Base-by-base conservation (phyloP, 2,888 invertebrate genomes). In the Perdita meconis region DNA sequence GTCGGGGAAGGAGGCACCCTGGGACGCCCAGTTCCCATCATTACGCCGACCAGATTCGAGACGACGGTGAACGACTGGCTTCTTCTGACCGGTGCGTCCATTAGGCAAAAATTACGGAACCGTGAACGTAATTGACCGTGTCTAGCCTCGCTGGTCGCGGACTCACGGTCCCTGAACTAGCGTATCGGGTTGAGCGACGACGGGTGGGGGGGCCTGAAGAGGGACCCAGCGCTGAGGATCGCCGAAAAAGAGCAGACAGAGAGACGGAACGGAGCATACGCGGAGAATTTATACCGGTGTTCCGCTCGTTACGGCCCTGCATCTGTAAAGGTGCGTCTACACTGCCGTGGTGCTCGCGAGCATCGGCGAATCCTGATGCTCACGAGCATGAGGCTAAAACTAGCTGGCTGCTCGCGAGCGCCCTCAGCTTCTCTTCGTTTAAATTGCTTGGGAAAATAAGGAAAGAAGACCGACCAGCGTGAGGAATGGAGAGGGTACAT, bases 261-360 rank as follows among this genome's bases (percentile, higher is more conserved):
- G 34, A 36, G 38, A 22, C 13, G 40, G 59, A 65, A 19, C 76
- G 30, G 50, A 38, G 55, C 30, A 19, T 47, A 12, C 22, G 12
- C 26, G 55, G 12, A 19, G 68, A 68, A 72, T 68, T 77, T 50
- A 60, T 42, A 59, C 65, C 22, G 57, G 67, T 78, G 70, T 64
- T 70, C 66, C 63, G 61, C 73, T 72, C 67, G 72, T 75, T 70
- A 81, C 78, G 79, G 81, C 67, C 81, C 80, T 82, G 85, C 64
- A 64, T 68, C 63, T 72, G 72, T 80, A n/a, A n/a, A n/a, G n/a
- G n/a, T n/a, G n/a, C n/a, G n/a, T n/a, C n/a, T n/a, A n/a, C n/a
- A n/a, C n/a, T n/a, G n/a, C n/a, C n/a, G n/a, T n/a, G n/a, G n/a
- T n/a, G n/a, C n/a, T n/a, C n/a, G n/a, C n/a, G n/a, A n/a, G n/a